A percentile compares a stretch with the other conserved stretches of the same genome.
These are phyloP conservation scores for Vireo griseus DNA, from an alignment of 2,797 vertebrate species.

Conservation along the genomic window DNA sequence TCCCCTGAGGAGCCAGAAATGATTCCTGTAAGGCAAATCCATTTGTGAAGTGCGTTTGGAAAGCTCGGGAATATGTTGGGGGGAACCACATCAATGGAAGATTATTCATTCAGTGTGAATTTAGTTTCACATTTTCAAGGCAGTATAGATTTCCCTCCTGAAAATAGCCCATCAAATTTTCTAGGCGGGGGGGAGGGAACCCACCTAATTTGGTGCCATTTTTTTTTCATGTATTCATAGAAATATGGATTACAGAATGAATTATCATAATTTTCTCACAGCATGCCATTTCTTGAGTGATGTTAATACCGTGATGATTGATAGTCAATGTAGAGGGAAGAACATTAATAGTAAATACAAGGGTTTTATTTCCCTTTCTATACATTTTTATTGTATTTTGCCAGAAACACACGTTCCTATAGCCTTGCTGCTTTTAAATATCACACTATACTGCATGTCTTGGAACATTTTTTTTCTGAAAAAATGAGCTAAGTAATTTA, in stretches of 20 bases:
- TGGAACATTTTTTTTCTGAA: background rate
- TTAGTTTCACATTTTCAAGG: background rate
- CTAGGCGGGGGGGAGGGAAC: background rate
- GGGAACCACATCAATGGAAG: background rate
- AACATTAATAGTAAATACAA: background rate
- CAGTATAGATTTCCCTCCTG: background rate
- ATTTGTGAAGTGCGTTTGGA: background rate
- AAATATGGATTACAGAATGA: background rate
- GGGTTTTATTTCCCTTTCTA: background rate
- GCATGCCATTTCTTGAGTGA: background rate
- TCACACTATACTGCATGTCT: background rate
- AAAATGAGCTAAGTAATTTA: background rate
- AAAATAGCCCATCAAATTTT: background rate
- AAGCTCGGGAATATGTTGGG: background rate
- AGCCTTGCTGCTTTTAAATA: background rate
- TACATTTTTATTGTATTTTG: background rate
- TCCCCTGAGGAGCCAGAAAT: background rate
- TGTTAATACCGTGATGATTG: background rate
- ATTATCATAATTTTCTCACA: background rate
- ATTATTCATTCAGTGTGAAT: background rate
- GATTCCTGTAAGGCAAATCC: background rate
- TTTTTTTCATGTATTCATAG: background rate
- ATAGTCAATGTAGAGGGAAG: background rate
- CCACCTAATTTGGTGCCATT: background rate
- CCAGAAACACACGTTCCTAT: background rate